These are phyloP conservation scores for Calameuta filiformis DNA, from an alignment of 2,888 invertebrate species.

Conservation along the genomic window DNA sequence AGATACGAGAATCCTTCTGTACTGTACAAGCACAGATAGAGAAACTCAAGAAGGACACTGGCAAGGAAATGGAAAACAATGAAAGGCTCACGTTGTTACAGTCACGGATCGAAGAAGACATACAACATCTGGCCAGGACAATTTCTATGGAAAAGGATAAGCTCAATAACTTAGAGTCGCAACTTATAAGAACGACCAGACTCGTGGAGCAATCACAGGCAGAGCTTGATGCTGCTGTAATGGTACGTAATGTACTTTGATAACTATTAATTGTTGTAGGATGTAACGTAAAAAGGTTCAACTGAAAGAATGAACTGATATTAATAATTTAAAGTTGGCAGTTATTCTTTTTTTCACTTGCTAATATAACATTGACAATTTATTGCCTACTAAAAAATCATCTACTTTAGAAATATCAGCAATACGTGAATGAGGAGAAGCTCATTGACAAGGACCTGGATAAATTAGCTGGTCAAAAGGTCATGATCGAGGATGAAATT, in stretches of 20 bases:
- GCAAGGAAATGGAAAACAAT: constrained; percentile 76
- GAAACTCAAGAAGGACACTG: constrained; percentile 74
- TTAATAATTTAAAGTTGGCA: constrained; percentile 1
- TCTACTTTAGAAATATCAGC: constrained; percentile 67
- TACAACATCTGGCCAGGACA: constrained; percentile 55
- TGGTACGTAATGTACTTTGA: constrained; percentile 49
- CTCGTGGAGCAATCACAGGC: constrained; percentile 73
- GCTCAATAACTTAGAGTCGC: constrained; percentile 67
- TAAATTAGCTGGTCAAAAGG: constrained; percentile 69
- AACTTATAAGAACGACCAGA: constrained; percentile 70
- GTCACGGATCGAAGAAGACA: constrained; percentile 71
- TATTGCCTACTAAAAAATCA: background rate
- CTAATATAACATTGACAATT: background rate
- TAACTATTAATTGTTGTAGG: no score
- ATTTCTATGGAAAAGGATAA: constrained; percentile 70
- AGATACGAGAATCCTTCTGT: constrained; percentile 71
- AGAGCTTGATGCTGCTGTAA: constrained; percentile 70
- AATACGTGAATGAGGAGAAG: constrained; percentile 65
- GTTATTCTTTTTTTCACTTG: background rate
- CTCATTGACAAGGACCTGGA: constrained; percentile 67
- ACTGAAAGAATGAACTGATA: background rate
- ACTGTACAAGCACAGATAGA: constrained; percentile 72
- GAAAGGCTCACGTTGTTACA: constrained; percentile 73
- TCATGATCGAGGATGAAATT: constrained; percentile 74
- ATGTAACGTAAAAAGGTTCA: background rate